A percentile compares a stretch with the other conserved stretches of the same genome.
Evolutionary conservation across 2,113 vertebrate species (phyloP).

Genomic region (Antigone vipio): DNA sequence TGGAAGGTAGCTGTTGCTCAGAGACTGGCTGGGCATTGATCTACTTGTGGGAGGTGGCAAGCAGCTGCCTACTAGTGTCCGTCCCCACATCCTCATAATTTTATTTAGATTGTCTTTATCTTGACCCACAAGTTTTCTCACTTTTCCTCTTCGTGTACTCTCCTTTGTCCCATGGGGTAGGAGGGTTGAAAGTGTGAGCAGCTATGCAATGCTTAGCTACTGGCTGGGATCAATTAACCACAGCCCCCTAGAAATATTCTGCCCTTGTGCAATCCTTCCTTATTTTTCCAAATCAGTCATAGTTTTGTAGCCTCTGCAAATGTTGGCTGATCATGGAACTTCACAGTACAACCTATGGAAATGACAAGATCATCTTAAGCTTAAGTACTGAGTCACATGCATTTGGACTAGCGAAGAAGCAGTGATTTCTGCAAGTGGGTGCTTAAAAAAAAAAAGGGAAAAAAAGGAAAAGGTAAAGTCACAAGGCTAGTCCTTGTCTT

Average conservation of each 20-base stretch:
- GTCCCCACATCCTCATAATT: neutral
- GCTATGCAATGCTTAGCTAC: neutral
- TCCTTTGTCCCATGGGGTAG: too few species aligned
- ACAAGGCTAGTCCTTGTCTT: neutral
- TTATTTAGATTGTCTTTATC: neutral
- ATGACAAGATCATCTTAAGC: neutral
- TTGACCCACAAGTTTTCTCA: neutral
- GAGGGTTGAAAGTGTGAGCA: rapidly evolving
- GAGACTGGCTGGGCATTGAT: neutral
- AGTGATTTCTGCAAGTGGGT: neutral
- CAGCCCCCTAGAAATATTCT: neutral
- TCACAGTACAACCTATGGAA: neutral
- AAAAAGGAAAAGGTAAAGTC: neutral
- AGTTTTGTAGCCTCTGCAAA: neutral
- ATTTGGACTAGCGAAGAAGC: neutral
- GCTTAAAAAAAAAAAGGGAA: neutral
- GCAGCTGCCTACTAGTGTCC: neutral
- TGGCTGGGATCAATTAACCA: neutral
- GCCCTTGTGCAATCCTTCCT: neutral
- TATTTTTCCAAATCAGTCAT: neutral
- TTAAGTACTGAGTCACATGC: neutral
- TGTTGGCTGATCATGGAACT: neutral
- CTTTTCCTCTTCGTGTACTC: neutral
- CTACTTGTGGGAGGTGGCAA: neutral
- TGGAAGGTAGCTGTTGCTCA: neutral